Evolutionary conservation across 2,113 vertebrate species (phyloP), one percentile per base, ranked within the genome.

Genomic region (Manacus vitellinus): DNA sequence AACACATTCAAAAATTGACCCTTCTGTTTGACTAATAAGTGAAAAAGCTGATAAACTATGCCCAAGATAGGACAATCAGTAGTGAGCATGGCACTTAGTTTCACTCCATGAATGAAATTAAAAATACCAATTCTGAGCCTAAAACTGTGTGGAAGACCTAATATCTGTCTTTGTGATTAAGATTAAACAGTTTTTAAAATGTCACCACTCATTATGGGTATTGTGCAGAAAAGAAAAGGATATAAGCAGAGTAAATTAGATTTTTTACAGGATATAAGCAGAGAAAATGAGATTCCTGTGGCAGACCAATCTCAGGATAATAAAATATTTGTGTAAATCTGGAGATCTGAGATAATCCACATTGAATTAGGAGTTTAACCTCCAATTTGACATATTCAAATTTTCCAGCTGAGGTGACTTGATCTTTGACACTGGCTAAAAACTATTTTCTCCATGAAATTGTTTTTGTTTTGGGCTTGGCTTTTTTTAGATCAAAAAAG

Each of bases 261-360:
- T 33, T 21, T 33, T 56, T 33, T 56, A 7, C 44, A 92, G 52
- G 13, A 84, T 89, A 43, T 61, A 85, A 74, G 47, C 47, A 94
- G 43, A n/a, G 56, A 39, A 95, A 97, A 95, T 75, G 19, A 56
- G 67, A 84, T 93, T 95, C 52, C 51, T 76, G 30, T 83, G 43
- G 71, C 61, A 54, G 95, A 52, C 20, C 23, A 86, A 0, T 72
- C 51, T 80, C 56, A 91, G 35, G 6, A 89, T 71, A 92, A 66
- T 31, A 41, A n/a, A 78, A 49, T 5, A 9, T 87, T 84, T 91
- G 51, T 17, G 54, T 58, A 35, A 22, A 73, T 84, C 31, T 92
- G 28, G 12, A 93, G 28, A 56, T 49, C 19, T 88, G 41, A 71
- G 14, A 41, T 54, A 92, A 92, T 79, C 22, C 22, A 30, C n/a